Percentiles rank a stretch among this genome's conserved stretches.
These are phyloP conservation scores for Dendrolimus houi DNA, from an alignment of 2,888 invertebrate genomes.

Conservation along the genomic window DNA sequence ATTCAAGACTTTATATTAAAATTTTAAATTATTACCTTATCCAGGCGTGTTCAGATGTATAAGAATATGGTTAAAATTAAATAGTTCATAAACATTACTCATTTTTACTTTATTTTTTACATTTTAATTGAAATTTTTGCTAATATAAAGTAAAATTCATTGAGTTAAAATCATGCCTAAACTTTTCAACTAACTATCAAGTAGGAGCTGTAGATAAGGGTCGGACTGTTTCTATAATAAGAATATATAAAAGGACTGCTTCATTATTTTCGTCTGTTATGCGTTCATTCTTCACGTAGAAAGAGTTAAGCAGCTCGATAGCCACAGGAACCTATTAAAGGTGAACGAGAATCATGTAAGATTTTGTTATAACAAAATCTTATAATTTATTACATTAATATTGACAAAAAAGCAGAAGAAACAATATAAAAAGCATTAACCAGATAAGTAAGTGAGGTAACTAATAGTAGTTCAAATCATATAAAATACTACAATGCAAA, in stretches of 20 bases:
- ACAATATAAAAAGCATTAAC: too few species aligned
- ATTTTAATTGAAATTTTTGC: conserved; percentile 11
- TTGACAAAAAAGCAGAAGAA: too few species aligned
- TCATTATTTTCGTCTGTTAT: conserved; percentile 20
- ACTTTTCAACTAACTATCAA: too few species aligned
- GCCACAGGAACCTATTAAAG: conserved; percentile 13
- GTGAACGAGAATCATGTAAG: conserved; percentile 2
- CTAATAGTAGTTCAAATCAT: too few species aligned
- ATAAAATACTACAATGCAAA: too few species aligned
- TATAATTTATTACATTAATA: neutral
- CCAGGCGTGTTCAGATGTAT: conserved; percentile 51
- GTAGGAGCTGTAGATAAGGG: conserved; percentile 11
- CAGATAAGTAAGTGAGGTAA: too few species aligned
- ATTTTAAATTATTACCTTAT: conserved; percentile 36
- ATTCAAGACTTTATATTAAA: conserved; percentile 18
- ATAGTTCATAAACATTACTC: conserved; percentile 5
- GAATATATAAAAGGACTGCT: conserved; percentile 29
- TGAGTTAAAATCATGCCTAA: too few species aligned
- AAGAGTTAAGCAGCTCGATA: conserved; percentile 2
- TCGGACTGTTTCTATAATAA: neutral
- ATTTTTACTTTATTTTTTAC: conserved; percentile 34
- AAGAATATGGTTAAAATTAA: conserved; percentile 12
- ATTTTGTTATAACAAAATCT: too few species aligned
- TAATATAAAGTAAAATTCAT: neutral
- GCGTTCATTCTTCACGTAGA: conserved; percentile 7